phyloP scores from a whole-genome alignment of 2,113 vertebrate genomes.

The Eurystomus gularis region DNA sequence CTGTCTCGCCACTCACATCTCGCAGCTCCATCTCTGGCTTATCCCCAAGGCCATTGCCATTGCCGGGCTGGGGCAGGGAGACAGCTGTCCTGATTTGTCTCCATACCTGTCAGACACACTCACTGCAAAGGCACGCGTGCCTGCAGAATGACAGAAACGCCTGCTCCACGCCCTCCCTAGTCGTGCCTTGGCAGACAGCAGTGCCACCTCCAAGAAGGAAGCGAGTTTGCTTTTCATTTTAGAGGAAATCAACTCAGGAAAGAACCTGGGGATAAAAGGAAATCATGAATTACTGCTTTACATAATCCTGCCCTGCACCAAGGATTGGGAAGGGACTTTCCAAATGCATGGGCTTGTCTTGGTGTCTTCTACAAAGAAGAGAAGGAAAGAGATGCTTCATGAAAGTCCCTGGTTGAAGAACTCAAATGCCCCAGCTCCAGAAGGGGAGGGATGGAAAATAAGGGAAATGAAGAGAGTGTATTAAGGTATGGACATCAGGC shows the following conservation, averaged over 20 bases:
- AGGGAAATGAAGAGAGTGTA: background rate
- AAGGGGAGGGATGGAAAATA: background rate
- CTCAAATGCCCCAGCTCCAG: background rate
- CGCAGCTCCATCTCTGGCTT: accelerated
- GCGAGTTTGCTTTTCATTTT: background rate
- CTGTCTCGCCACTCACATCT: background rate
- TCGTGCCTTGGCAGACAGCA: background rate
- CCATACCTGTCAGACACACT: background rate
- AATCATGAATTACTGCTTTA: background rate
- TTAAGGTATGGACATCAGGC: background rate
- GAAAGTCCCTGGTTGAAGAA: background rate
- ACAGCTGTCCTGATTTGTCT: background rate
- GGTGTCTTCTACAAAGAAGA: background rate
- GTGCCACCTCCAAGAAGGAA: background rate
- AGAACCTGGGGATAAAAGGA: background rate
- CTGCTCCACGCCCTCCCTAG: background rate
- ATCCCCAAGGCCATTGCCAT: accelerated
- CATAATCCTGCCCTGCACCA: background rate
- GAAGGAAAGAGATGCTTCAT: background rate
- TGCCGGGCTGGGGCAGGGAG: accelerated
- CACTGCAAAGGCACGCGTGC: background rate
- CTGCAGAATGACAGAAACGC: background rate
- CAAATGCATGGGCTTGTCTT: background rate
- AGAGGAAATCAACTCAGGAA: background rate
- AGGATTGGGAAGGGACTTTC: background rate